A percentile compares a stretch with the other conserved stretches of the same genome.
phyloP scores from a whole-genome alignment of 2,797 vertebrate genomes.

The Xerus rutilus region DNA sequence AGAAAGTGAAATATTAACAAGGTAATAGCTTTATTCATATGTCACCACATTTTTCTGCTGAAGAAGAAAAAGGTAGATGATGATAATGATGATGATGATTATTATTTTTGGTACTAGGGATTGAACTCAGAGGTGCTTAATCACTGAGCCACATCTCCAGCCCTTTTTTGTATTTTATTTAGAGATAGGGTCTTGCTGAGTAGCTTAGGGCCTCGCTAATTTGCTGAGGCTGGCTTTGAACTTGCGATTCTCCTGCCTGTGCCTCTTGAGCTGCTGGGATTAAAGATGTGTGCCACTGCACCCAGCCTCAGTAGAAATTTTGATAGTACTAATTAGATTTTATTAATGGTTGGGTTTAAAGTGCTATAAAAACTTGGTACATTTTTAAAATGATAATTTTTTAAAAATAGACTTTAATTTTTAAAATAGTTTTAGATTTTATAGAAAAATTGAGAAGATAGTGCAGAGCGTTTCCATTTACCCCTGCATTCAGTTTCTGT shows the following conservation, averaged over 20 bases:
- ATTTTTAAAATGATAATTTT: constrained; percentile 49
- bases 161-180: no score
- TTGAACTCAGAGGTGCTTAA: no score
- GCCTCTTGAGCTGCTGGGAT: no score
- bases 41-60: background rate
- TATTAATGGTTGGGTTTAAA: constrained; percentile 55
- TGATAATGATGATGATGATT: no score
- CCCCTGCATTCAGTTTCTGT: background rate
- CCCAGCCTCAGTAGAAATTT: constrained; percentile 23
- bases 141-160: no score
- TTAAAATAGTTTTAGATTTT: constrained; percentile 51
- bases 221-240: no score
- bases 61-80: constrained; percentile 31
- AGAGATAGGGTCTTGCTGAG: no score
- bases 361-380: background rate
- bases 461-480: background rate
- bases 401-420: background rate
- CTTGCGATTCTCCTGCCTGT: no score
- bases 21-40: constrained; percentile 9
- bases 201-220: no score
- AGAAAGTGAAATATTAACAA: constrained; percentile 60
- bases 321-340: constrained; percentile 52
- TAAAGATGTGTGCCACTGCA: no score
- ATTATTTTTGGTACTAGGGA: no score
- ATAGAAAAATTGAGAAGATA: constrained; percentile 48